These are phyloP conservation scores for Florisuga fusca DNA, from an alignment of 2,797 vertebrate genomes.

Conservation along the genomic window DNA sequence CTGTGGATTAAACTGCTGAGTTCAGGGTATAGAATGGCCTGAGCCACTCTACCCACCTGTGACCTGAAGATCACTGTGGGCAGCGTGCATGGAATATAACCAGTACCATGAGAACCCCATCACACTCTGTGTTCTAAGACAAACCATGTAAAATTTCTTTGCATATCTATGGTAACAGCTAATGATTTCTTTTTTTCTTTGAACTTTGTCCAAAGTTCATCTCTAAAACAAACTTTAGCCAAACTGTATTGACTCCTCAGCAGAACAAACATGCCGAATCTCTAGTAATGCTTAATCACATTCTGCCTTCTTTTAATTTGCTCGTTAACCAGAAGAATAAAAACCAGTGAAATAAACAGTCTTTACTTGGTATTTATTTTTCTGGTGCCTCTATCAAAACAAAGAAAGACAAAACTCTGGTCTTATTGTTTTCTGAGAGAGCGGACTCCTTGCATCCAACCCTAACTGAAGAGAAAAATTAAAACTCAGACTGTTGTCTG, in stretches of 20 bases:
- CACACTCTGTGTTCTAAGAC: not conserved
- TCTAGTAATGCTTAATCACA: slow-evolving; percentile 12
- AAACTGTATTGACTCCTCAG: slow-evolving; percentile 50
- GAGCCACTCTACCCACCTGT: not conserved
- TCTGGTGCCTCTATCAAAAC: not conserved
- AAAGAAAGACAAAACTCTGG: not conserved
- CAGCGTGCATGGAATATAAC: rapidly evolving
- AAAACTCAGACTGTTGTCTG: not conserved
- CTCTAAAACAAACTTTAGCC: slow-evolving; percentile 53
- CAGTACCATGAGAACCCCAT: rapidly evolving
- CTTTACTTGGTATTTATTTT: not conserved
- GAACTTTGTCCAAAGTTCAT: slow-evolving; percentile 61
- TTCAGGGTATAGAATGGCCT: not conserved
- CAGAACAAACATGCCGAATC: slow-evolving; percentile 46
- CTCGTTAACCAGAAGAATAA: slow-evolving; percentile 37
- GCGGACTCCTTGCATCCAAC: not conserved
- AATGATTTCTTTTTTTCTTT: slow-evolving; percentile 51
- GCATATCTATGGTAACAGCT: not conserved
- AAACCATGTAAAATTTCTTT: not conserved
- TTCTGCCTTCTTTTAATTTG: slow-evolving; percentile 26
- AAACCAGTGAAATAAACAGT: not conserved
- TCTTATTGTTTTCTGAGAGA: not conserved
- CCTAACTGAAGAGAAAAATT: not conserved
- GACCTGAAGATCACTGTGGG: not conserved
- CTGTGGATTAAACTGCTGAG: not conserved